Conservation (phyloP, 2,113 vertebrate genomes). For the Canis aureus region DNA sequence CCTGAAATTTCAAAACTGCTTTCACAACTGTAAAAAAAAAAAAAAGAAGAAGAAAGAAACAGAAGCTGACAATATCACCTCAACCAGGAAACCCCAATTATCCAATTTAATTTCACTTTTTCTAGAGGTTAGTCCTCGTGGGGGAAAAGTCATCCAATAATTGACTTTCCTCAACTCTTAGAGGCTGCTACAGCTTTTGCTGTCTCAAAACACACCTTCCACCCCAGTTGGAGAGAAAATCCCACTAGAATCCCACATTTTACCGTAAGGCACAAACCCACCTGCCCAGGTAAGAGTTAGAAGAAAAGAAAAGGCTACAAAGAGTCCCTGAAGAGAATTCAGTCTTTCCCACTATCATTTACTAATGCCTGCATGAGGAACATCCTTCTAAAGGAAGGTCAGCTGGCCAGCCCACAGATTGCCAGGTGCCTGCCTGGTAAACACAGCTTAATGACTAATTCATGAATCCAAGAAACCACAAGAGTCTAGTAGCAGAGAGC, state of each 20-base stretch:
- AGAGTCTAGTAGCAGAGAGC: neutral
- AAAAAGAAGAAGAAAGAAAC: neutral
- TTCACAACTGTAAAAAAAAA: neutral
- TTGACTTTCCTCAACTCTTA: neutral
- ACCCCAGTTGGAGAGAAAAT: neutral
- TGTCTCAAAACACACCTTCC: neutral
- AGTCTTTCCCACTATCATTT: neutral
- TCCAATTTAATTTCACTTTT: neutral
- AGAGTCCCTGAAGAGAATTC: neutral
- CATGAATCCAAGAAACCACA: conserved; percentile 59
- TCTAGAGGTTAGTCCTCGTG: neutral
- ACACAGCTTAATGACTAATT: conserved; percentile 69
- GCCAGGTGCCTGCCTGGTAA: conserved; percentile 36
- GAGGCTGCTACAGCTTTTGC: neutral
- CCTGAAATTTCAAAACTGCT: conserved; percentile 26
- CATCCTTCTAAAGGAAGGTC: neutral
- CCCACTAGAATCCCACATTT: neutral
- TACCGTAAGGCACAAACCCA: neutral
- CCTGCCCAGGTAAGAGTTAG: neutral
- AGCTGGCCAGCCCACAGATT: conserved; percentile 9
- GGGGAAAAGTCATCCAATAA: neutral
- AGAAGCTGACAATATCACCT: neutral
- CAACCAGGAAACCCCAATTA: neutral
- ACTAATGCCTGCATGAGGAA: neutral
- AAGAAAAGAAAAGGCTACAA: neutral